Evolutionary conservation across 30 jellyfish, hydroid and myxozoan genomes (phyloP).

Genomic region (Cassiopea andromeda): DNA sequence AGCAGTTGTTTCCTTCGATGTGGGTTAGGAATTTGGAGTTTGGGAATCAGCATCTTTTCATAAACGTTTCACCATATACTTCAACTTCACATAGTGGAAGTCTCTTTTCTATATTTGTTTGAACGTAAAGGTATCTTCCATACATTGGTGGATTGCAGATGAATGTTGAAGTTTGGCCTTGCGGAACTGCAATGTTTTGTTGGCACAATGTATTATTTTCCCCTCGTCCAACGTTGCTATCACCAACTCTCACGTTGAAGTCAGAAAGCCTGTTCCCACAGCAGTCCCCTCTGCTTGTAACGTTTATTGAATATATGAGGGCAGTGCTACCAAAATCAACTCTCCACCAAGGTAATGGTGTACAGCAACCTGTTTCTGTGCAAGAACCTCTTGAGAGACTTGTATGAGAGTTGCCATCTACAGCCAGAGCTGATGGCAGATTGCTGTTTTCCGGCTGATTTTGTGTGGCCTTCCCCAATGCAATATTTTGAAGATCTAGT

Average conservation of each 20-base stretch:
- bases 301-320: constrained; percentile 21
- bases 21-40: background rate
- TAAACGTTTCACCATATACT: constrained; percentile 17
- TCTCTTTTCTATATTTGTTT: background rate
- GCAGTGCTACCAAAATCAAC: constrained; percentile 60
- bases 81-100: constrained; percentile 25
- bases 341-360: constrained; percentile 59
- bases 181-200: constrained; percentile 1
- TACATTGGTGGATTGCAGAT: constrained; percentile 12
- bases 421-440: constrained; percentile 30
- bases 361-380: constrained; percentile 40
- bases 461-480: constrained; percentile 30
- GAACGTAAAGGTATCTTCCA: constrained; percentile 31
- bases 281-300: constrained; percentile 57
- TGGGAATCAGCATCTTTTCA: background rate
- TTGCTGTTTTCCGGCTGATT: background rate
- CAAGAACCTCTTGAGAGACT: constrained; percentile 1
- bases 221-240: constrained; percentile 29
- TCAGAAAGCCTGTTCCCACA: constrained; percentile 35
- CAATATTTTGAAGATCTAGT: constrained; percentile 33
- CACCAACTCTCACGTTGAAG: constrained; percentile 26
- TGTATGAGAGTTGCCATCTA: constrained; percentile 39
- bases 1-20: no score
- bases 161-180: constrained; percentile 25
- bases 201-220: constrained; percentile 4